phyloP scores from a whole-genome alignment of 2,113 vertebrate genomes.

The Zapornia atra region DNA sequence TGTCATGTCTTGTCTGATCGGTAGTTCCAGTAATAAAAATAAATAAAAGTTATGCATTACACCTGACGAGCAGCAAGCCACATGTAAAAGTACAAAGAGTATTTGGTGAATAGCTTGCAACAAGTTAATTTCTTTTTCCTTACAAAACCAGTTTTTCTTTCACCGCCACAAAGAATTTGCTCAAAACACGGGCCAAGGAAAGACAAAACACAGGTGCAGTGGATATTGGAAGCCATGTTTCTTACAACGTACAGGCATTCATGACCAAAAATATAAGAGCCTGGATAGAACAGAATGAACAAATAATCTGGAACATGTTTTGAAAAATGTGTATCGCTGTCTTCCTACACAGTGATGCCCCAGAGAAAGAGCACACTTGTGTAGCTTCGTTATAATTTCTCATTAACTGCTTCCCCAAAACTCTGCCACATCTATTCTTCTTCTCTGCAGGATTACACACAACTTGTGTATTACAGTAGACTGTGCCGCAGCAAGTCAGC shows the following conservation, averaged over 20 bases:
- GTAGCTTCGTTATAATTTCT: background rate
- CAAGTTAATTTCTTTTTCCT: background rate
- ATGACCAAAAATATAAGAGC: background rate
- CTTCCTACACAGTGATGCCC: background rate
- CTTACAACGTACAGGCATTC: background rate
- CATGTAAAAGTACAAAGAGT: background rate
- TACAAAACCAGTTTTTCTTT: background rate
- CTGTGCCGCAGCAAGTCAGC: background rate
- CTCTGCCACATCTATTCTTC: background rate
- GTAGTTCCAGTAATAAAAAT: background rate
- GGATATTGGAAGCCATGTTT: background rate
- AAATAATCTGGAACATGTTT: background rate
- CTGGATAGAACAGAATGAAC: background rate
- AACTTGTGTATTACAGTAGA: background rate
- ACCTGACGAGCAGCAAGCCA: background rate
- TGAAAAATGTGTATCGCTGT: background rate
- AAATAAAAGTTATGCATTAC: background rate
- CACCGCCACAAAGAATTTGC: background rate
- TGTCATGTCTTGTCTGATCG: conserved; percentile 27
- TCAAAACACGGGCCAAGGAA: background rate
- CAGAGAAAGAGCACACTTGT: background rate
- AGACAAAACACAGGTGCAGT: background rate
- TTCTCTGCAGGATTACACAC: background rate
- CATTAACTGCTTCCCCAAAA: background rate
- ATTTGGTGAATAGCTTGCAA: background rate